phyloP scores from a whole-genome alignment of 2,888 invertebrate species.

The Diarsia dahlii region DNA sequence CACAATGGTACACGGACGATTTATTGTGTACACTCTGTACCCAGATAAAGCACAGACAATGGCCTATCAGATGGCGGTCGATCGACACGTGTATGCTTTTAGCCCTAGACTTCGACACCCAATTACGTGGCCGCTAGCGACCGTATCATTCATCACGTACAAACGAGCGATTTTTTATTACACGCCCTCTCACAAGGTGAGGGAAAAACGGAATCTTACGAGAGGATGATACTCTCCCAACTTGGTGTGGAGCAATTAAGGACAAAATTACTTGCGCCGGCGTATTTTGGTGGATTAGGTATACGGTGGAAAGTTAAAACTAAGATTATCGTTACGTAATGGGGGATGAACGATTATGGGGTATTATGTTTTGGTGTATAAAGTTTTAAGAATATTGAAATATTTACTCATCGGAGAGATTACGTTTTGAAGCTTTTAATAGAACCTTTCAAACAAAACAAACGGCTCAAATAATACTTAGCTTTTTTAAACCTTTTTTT shows the following conservation, averaged over 20 bases:
- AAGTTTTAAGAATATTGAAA: neutral
- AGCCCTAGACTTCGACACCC: slow-evolving; percentile 87
- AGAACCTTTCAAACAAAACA: neutral
- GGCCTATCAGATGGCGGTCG: slow-evolving; percentile 83
- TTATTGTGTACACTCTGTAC: slow-evolving; percentile 85
- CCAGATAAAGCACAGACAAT: slow-evolving; percentile 88
- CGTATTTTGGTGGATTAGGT: slow-evolving; percentile 70
- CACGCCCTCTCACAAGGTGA: slow-evolving; percentile 64
- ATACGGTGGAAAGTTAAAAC: slow-evolving; percentile 66
- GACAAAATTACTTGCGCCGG: slow-evolving; percentile 72
- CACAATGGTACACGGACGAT: slow-evolving; percentile 86
- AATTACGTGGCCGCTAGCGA: slow-evolving; percentile 84
- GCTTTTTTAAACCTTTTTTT: neutral
- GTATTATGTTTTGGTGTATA: slow-evolving; percentile 16
- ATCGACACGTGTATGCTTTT: slow-evolving; percentile 90
- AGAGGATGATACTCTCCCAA: slow-evolving; percentile 74
- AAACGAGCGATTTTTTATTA: slow-evolving; percentile 85
- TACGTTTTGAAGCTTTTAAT: neutral
- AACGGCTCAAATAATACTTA: neutral
- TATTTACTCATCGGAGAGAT: neutral
- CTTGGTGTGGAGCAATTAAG: slow-evolving; percentile 78
- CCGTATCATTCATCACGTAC: slow-evolving; percentile 85
- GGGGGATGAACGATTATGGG: slow-evolving; percentile 18
- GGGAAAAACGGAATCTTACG: slow-evolving; percentile 73
- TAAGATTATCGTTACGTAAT: slow-evolving; percentile 59